A percentile compares a stretch with the other conserved stretches of the same genome.
These are phyloP conservation scores for Tillus elongatus DNA, from an alignment of 2,888 invertebrate species.

Conservation along the genomic window DNA sequence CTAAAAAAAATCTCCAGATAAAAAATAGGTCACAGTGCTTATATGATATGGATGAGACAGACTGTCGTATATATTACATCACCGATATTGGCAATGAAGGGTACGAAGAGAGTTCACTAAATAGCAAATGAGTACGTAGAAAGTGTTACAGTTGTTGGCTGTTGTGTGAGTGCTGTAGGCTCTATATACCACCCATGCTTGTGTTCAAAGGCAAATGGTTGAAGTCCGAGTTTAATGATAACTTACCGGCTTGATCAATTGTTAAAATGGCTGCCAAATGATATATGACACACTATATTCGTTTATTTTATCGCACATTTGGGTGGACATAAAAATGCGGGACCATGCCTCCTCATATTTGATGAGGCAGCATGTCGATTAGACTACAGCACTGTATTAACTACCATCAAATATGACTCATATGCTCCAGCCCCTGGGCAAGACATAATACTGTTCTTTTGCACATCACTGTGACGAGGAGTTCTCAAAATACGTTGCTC, in stretches of 20 bases:
- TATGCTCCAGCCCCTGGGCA: too few species aligned
- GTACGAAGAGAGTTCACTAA: conserved; percentile 23
- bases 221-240: conserved; percentile 17
- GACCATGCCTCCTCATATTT: conserved; percentile 20
- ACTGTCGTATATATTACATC: conserved; percentile 22
- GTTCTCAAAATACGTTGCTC: too few species aligned
- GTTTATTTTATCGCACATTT: conserved; percentile 22
- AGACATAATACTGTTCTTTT: too few species aligned
- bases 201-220: conserved; percentile 17
- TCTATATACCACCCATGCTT: conserved; percentile 25
- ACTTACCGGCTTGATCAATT: conserved; percentile 17
- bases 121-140: conserved; percentile 25
- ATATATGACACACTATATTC: conserved; percentile 21
- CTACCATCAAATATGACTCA: too few species aligned
- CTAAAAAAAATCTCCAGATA: too few species aligned
- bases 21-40: too few species aligned
- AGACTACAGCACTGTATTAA: too few species aligned
- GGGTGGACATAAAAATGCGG: conserved; percentile 18
- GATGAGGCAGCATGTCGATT: conserved; percentile 24
- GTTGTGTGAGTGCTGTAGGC: too few species aligned
- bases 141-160: conserved; percentile 25
- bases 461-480: too few species aligned
- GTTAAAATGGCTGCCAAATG: conserved; percentile 16
- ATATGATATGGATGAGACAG: too few species aligned
- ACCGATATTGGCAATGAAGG: conserved; percentile 22